phyloP scores from a whole-genome alignment of 1,140 invertebrate species.

The Carcinoscorpius rotundicauda region DNA sequence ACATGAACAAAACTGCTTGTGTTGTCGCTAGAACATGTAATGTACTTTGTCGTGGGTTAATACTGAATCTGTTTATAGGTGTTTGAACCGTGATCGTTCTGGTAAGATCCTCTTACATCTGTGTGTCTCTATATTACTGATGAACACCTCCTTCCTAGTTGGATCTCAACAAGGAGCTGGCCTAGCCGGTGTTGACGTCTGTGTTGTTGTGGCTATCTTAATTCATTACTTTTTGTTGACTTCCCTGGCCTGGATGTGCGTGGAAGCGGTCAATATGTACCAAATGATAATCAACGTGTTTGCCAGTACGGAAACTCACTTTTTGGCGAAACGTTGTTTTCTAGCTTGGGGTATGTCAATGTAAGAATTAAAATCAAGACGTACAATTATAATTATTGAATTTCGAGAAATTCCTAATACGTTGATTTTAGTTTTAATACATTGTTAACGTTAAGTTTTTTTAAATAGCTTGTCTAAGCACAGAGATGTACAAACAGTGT shows the following conservation, averaged over 20 bases:
- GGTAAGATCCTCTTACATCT: conserved; percentile 43
- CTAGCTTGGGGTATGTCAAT: conserved; percentile 40
- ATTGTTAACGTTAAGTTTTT: no score
- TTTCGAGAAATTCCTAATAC: no score
- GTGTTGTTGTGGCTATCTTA: conserved; percentile 31
- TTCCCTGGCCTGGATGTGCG: conserved; percentile 42
- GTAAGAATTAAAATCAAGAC: no score
- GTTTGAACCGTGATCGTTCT: conserved; percentile 38
- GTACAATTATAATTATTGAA: no score
- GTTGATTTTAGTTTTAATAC: no score
- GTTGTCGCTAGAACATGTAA: no score
- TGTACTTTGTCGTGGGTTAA: no score
- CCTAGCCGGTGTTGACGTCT: conserved; percentile 24
- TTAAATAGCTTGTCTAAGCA: no score
- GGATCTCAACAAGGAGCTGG: conserved; percentile 21
- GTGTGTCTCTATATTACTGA: conserved; percentile 37
- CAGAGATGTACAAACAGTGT: no score
- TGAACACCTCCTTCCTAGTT: conserved; percentile 38
- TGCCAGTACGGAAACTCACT: conserved; percentile 36
- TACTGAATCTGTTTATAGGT: conserved; percentile 27
- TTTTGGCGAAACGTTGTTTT: conserved; percentile 40
- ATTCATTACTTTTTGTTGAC: conserved; percentile 41
- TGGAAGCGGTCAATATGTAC: conserved; percentile 44
- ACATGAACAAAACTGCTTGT: no score
- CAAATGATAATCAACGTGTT: conserved; percentile 42